A percentile compares a stretch with the other conserved stretches of the same genome.
phyloP scores from a whole-genome alignment of 2,797 vertebrate genomes.

The Pseudochirops cupreus region DNA sequence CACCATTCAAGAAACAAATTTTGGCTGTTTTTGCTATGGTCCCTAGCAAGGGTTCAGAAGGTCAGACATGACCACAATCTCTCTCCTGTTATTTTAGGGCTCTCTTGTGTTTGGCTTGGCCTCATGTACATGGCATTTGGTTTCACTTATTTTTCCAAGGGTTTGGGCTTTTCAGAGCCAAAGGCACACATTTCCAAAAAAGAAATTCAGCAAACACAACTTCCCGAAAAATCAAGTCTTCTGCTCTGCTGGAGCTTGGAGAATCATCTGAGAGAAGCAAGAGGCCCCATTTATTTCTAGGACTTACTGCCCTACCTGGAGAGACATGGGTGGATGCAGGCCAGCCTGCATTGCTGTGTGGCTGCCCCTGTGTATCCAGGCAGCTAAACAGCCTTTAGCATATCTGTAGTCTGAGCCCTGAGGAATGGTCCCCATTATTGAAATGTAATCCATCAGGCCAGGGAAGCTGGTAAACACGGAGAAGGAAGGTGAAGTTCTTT shows the following conservation, averaged over 20 bases:
- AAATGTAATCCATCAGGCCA: constrained; percentile 30
- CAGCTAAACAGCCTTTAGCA: background rate
- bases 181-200: constrained; percentile 78
- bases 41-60: constrained; percentile 81
- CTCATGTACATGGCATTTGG: constrained; percentile 77
- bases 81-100: constrained; percentile 85
- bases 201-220: constrained; percentile 78
- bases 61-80: constrained; percentile 82
- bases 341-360: accelerated
- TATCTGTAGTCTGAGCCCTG: background rate
- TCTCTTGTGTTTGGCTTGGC: constrained; percentile 85
- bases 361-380: background rate
- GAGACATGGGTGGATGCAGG: background rate
- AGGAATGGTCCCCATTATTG: constrained; percentile 36
- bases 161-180: constrained; percentile 82
- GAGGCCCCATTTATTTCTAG: constrained; percentile 44
- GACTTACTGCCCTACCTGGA: constrained; percentile 22
- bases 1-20: constrained; percentile 66
- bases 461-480: constrained; percentile 32
- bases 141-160: constrained; percentile 85
- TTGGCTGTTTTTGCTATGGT: constrained; percentile 78
- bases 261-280: constrained; percentile 56
- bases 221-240: constrained; percentile 75
- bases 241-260: constrained; percentile 62
- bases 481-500: constrained; percentile 28